A percentile compares a stretch with the other conserved stretches of the same genome.
phyloP scores from a whole-genome alignment of 1,140 invertebrate genomes.

The Globodera ellingtonae region DNA sequence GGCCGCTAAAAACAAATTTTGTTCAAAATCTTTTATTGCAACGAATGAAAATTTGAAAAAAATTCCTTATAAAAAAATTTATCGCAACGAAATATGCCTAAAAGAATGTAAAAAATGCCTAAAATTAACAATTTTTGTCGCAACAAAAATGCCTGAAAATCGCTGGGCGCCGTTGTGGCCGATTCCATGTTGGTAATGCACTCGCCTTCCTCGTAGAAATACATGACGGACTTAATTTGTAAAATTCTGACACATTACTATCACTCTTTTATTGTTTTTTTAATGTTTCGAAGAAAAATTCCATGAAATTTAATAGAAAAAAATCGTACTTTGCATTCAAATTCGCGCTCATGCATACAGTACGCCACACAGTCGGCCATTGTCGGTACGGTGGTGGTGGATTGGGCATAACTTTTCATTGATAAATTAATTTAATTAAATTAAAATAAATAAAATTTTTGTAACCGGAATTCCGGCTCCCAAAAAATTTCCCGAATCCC shows the following conservation, averaged over 20 bases:
- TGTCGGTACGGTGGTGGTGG: constrained; percentile 49
- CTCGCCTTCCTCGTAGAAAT: constrained; percentile 65
- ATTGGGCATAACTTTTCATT: constrained; percentile 47
- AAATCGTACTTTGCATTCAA: constrained; percentile 54
- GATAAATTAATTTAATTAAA: not conserved
- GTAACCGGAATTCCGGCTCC: no score
- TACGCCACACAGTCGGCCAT: constrained; percentile 59
- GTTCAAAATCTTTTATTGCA: not conserved
- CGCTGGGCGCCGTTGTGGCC: constrained; percentile 46
- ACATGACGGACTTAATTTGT: constrained; percentile 59
- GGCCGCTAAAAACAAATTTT: constrained; percentile 1
- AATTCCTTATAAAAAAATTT: not conserved
- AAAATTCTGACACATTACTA: not conserved
- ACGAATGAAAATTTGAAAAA: not conserved
- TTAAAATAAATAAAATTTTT: no score
- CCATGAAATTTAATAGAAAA: not conserved
- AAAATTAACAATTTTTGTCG: not conserved
- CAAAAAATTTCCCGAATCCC: no score
- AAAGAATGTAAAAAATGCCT: not conserved
- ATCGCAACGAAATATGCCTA: not conserved
- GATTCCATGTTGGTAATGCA: constrained; percentile 65
- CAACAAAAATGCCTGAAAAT: constrained; percentile 32
- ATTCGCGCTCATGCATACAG: constrained; percentile 54
- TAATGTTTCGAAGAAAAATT: constrained; percentile 4
- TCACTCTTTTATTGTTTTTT: constrained; percentile 18